phyloP scores from a whole-genome alignment of 2,113 vertebrate genomes.

The Verasper variegatus region DNA sequence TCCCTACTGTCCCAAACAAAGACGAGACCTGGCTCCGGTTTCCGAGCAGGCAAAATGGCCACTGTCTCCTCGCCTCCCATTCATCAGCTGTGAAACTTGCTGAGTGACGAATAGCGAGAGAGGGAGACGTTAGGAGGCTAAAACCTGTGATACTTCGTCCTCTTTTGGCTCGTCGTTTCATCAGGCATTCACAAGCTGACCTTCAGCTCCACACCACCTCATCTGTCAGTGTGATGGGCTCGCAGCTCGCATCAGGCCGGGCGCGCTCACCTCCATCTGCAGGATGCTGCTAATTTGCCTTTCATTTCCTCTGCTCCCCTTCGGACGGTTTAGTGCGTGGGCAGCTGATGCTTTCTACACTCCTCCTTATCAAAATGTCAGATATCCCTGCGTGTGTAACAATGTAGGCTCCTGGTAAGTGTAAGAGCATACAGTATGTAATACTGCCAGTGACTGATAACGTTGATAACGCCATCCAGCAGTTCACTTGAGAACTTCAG shows the following conservation, averaged over 20 bases:
- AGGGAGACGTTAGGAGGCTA: constrained; percentile 47
- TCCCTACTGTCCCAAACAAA: constrained; percentile 15
- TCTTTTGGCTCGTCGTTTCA: constrained; percentile 42
- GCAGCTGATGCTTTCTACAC: not conserved
- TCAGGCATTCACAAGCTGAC: constrained; percentile 67
- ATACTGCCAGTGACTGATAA: not conserved
- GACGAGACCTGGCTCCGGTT: constrained; percentile 48
- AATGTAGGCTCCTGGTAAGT: not conserved
- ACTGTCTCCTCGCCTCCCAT: constrained; percentile 23
- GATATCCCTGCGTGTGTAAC: constrained; percentile 19
- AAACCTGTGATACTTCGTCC: constrained; percentile 32
- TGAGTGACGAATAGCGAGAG: constrained; percentile 38
- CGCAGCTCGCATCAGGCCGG: constrained; percentile 29
- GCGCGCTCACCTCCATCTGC: constrained; percentile 33
- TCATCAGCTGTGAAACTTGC: constrained; percentile 43
- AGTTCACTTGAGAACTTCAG: not conserved
- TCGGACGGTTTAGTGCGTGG: constrained; percentile 18
- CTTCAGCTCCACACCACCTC: constrained; percentile 69
- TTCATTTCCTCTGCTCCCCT: not conserved
- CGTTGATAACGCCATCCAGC: constrained; percentile 14
- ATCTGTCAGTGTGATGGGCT: constrained; percentile 67
- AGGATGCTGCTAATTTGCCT: constrained; percentile 45
- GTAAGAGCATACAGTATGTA: constrained; percentile 3
- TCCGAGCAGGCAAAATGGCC: constrained; percentile 37
- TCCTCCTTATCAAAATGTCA: constrained; percentile 33